Evolutionary conservation across 1,140 invertebrate genomes (phyloP).

Genomic region (Drosophila subpulchrella): DNA sequence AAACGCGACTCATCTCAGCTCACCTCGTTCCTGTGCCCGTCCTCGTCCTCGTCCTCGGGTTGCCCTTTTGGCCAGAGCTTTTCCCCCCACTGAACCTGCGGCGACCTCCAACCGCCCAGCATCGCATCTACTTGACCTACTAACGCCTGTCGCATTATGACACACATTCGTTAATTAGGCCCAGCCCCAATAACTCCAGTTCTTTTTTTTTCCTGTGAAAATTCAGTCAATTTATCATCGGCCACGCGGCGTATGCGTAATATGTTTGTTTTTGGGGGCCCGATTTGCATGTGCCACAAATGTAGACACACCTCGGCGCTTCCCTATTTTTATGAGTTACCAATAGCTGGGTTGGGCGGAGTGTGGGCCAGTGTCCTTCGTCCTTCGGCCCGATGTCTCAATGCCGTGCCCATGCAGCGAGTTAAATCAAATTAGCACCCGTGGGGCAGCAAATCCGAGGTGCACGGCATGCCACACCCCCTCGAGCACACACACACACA

Average conservation of each 20-base stretch:
- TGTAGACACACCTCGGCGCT: constrained; percentile 41
- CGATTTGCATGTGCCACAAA: constrained; percentile 29
- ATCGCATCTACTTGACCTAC: constrained; percentile 77
- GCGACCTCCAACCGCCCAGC: constrained; percentile 67
- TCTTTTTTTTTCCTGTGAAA: not conserved
- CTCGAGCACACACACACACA: constrained; percentile 5
- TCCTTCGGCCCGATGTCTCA: constrained; percentile 77
- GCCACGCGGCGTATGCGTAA: constrained; percentile 50
- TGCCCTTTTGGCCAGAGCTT: constrained; percentile 60
- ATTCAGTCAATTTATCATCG: constrained; percentile 18
- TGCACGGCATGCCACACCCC: constrained; percentile 76
- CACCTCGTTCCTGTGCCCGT: constrained; percentile 24
- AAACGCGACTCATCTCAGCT: constrained; percentile 36
- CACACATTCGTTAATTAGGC: constrained; percentile 81
- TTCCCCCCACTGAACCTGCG: constrained; percentile 34
- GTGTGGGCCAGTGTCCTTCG: constrained; percentile 55
- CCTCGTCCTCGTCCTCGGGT: constrained; percentile 21
- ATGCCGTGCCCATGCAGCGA: constrained; percentile 70
- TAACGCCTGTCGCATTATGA: constrained; percentile 81
- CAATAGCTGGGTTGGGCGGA: constrained; percentile 32
- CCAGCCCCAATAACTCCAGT: constrained; percentile 33
- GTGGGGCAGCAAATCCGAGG: constrained; percentile 36
- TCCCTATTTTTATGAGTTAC: constrained; percentile 52
- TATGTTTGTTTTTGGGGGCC: constrained; percentile 18
- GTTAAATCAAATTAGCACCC: constrained; percentile 76